phyloP scores from a whole-genome alignment of 2,888 invertebrate species.

The Heliconius sara region DNA sequence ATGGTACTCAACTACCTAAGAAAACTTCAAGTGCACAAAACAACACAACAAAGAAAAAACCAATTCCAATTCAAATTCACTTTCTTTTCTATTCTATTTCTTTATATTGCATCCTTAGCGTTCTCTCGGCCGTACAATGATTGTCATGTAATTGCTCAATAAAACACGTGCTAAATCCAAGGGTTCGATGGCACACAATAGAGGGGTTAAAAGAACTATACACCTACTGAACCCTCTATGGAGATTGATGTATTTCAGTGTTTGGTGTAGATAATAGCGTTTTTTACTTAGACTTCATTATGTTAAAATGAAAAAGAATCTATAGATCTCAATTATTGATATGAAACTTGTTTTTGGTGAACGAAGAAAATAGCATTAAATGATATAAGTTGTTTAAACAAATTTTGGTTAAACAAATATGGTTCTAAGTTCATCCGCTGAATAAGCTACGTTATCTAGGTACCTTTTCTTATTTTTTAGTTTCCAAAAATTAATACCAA shows the following conservation, averaged over 20 bases:
- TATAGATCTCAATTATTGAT: too few relatives aligned
- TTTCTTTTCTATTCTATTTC: constrained; percentile 38
- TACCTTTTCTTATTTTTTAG: too few relatives aligned
- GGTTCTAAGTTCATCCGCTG: too few relatives aligned
- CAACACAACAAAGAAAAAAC: constrained; percentile 18
- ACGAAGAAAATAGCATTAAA: too few relatives aligned
- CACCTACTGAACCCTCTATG: constrained; percentile 60
- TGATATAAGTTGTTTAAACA: too few relatives aligned
- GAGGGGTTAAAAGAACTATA: constrained; percentile 57
- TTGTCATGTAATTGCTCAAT: constrained; percentile 79
- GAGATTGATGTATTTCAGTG: constrained; percentile 11
- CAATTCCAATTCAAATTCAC: constrained; percentile 30
- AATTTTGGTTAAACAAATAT: too few relatives aligned
- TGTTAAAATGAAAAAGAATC: too few relatives aligned
- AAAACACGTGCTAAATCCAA: constrained; percentile 78
- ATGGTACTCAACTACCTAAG: neutral
- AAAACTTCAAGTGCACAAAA: constrained; percentile 10
- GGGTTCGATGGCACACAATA: constrained; percentile 70
- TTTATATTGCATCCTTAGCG: constrained; percentile 62
- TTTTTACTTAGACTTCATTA: neutral
- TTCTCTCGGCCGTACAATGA: constrained; percentile 61
- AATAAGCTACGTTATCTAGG: too few relatives aligned
- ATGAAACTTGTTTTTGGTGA: too few relatives aligned
- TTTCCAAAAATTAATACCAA: too few relatives aligned
- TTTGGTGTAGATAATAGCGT: constrained; percentile 51